phyloP scores from a whole-genome alignment of 2,113 vertebrate genomes.

The Oryzias celebensis region DNA sequence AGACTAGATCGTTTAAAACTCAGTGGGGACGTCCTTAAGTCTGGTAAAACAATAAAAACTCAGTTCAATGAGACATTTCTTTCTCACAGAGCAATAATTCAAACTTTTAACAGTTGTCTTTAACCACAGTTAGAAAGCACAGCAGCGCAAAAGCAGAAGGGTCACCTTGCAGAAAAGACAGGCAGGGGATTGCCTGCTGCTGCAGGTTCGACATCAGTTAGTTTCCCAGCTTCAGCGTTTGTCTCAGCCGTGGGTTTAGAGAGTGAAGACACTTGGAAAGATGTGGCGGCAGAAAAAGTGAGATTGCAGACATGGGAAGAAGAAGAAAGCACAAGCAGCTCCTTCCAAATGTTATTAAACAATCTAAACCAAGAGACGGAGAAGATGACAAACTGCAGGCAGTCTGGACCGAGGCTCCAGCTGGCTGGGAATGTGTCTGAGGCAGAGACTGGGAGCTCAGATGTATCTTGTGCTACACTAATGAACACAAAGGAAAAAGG shows the following conservation, averaged over 20 bases:
- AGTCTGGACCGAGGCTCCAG: slow-evolving; percentile 38
- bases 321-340: slow-evolving; percentile 26
- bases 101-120: slow-evolving; percentile 32
- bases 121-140: slow-evolving; percentile 17
- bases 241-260: slow-evolving; percentile 34
- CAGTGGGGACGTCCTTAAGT: slow-evolving; percentile 66
- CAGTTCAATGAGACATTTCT: slow-evolving; percentile 13
- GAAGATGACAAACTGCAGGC: slow-evolving; percentile 38
- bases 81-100: neutral
- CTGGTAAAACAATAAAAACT: slow-evolving; percentile 38
- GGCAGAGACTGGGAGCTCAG: slow-evolving; percentile 14
- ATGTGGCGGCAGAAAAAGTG: slow-evolving; percentile 46
- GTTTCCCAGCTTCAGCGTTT: slow-evolving; percentile 31
- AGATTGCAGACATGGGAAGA: slow-evolving; percentile 38
- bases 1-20: slow-evolving; percentile 68
- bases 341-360: slow-evolving; percentile 60
- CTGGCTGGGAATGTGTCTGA: slow-evolving; percentile 44
- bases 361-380: slow-evolving; percentile 57
- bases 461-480: slow-evolving; percentile 14
- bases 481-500: slow-evolving; percentile 19
- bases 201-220: neutral
- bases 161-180: neutral
- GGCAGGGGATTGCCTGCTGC: neutral
- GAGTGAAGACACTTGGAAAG: slow-evolving; percentile 46
- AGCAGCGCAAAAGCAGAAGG: slow-evolving; percentile 25